A percentile compares a stretch with the other conserved stretches of the same genome.
These are phyloP conservation scores for Tympanuchus pallidicinctus DNA, from an alignment of 2,113 vertebrate species.

Conservation along the genomic window DNA sequence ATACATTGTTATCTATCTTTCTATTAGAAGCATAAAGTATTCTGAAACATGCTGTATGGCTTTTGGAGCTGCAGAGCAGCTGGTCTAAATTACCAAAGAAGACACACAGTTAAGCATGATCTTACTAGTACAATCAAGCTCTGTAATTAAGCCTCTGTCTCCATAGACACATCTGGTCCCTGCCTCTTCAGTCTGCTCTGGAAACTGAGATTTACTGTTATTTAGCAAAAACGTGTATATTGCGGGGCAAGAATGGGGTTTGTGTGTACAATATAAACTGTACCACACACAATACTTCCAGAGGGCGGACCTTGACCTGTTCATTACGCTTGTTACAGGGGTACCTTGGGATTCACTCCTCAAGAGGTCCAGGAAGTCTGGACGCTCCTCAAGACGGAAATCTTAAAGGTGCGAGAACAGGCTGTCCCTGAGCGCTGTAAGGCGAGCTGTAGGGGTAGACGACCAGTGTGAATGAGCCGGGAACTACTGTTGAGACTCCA, in stretches of 20 bases:
- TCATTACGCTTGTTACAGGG: no score
- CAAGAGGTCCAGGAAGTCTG: no score
- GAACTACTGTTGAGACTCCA: no score
- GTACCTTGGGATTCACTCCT: no score
- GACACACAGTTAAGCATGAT: slow-evolving; percentile 54
- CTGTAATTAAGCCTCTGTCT: slow-evolving; percentile 58
- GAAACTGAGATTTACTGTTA: slow-evolving; percentile 14
- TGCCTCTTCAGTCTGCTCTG: background rate
- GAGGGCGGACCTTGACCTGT: no score
- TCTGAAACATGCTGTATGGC: background rate
- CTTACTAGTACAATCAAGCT: background rate
- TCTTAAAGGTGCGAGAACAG: no score
- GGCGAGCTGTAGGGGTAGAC: no score
- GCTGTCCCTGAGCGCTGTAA: no score
- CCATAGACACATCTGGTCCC: slow-evolving; percentile 38
- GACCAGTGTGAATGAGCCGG: no score
- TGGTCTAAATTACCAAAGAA: slow-evolving; percentile 52
- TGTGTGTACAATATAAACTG: background rate
- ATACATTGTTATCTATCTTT: background rate
- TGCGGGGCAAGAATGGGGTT: background rate
- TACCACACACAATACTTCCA: background rate
- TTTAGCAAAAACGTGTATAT: background rate
- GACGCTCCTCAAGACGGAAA: no score
- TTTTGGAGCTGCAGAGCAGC: background rate
- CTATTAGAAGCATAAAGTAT: slow-evolving; percentile 19